Base-by-base conservation (phyloP, 2,888 invertebrate species). In the Imbricaverruca yamaguchii region DNA sequence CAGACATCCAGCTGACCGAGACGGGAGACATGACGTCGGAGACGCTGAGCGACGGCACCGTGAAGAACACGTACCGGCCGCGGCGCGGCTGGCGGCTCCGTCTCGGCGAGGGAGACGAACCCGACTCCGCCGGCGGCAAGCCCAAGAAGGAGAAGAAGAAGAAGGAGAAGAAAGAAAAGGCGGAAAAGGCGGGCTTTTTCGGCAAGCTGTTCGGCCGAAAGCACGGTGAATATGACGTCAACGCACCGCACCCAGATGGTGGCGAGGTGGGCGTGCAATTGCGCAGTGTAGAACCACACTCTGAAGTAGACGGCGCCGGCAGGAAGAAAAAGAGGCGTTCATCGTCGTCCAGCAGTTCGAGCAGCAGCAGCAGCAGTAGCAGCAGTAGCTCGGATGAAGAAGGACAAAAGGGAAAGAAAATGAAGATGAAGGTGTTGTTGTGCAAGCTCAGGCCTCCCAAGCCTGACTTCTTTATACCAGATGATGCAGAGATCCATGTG, bases 21-120 rank as follows among this genome's bases (percentile, higher is more conserved):
- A 79, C 79, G n/a, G 79, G 25, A 8, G 79, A 79, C 57, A 57
- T 59, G 79, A 59, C 79, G 15, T 23, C 79, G 15, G 57, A 79
- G 10, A 79, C 79, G 8, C 25, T 79, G 6, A 59, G 57, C 56
- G 79, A 79, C 25, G 79, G 79, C 7, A 79, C 79, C 79, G n/a
- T 79, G 4, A 79, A 79, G 18, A 56, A 79, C 25, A 79, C 79
- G 25, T 79, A 79, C 25, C n/a, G 79, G 23, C 79, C 79, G 11
- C 79, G 59, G 9, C 79, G 79, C 8, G 79, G 79, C n/a, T 79
- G 79, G 79, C 23, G 79, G 23, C 79, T 79, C 15, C 11, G 59
- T 13, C 79, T 79, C 7, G 59, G 57, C 12, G 79, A 79, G 18
- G 59, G 59, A 15, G 79, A 79, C 21, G 74, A 74, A 21, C 74